phyloP scores from a whole-genome alignment of 2,888 invertebrate genomes.

The Synergus laeviventris region DNA sequence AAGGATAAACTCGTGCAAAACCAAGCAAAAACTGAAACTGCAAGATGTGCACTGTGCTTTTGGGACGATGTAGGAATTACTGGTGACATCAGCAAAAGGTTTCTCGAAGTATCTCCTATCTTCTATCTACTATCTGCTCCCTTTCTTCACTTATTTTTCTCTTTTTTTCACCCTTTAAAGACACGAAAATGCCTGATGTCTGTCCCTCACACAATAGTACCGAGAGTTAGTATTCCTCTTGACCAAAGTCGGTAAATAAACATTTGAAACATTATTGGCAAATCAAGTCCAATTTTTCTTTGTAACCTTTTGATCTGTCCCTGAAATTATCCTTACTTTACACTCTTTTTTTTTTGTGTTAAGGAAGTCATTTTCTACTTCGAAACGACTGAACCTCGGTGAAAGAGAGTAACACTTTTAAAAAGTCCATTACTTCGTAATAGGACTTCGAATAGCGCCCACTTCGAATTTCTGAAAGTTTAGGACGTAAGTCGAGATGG shows the following conservation, averaged over 20 bases:
- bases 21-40: slow-evolving; percentile 64
- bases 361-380: slow-evolving; percentile 10
- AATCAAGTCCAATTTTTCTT: too few species aligned
- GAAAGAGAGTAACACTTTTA: slow-evolving; percentile 27
- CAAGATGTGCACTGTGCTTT: slow-evolving; percentile 63
- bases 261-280: background rate
- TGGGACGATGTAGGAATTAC: slow-evolving; percentile 65
- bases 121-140: slow-evolving; percentile 43
- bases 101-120: slow-evolving; percentile 52
- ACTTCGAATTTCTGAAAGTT: slow-evolving; percentile 12
- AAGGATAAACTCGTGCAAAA: slow-evolving; percentile 47
- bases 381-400: background rate
- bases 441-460: slow-evolving; percentile 4
- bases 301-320: too few species aligned
- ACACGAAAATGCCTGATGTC: slow-evolving; percentile 29
- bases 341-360: background rate
- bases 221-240: slow-evolving; percentile 26
- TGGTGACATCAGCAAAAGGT: slow-evolving; percentile 69
- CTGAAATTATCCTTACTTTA: too few species aligned
- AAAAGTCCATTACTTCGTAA: slow-evolving; percentile 34
- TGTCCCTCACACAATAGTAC: slow-evolving; percentile 4
- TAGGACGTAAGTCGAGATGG: slow-evolving; percentile 22
- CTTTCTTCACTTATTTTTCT: slow-evolving; percentile 44
- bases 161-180: slow-evolving; percentile 52
- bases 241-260: slow-evolving; percentile 17